Evolutionary conservation across 2,113 vertebrate genomes (phyloP).

Genomic region (Mesitornis unicolor): DNA sequence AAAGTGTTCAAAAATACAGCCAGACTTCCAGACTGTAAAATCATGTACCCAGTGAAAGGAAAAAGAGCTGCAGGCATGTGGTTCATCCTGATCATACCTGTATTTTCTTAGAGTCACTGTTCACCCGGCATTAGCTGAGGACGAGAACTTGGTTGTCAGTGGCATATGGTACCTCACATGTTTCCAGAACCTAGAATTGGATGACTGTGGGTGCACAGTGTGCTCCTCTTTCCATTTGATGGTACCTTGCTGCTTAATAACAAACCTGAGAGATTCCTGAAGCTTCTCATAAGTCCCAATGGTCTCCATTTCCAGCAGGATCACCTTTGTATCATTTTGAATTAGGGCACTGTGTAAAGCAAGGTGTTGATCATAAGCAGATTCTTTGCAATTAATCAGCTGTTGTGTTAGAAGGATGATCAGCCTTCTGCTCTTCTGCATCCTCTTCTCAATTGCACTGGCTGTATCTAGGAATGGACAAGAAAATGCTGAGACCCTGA

Average conservation of each 20-base stretch:
- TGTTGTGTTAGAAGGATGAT: slow-evolving; percentile 67
- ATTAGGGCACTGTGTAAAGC: slow-evolving; percentile 73
- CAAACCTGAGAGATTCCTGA: slow-evolving; percentile 70
- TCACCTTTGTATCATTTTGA: slow-evolving; percentile 58
- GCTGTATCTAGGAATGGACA: slow-evolving; percentile 40
- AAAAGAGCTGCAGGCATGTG: neutral
- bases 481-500: neutral
- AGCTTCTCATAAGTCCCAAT: neutral
- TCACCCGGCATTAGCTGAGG: neutral
- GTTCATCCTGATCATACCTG: neutral
- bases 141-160: neutral
- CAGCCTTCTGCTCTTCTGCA: slow-evolving; percentile 69
- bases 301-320: slow-evolving; percentile 72
- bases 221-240: slow-evolving; percentile 69
- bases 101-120: neutral
- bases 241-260: slow-evolving; percentile 71
- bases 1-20: neutral
- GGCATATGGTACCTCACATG: slow-evolving; percentile 76
- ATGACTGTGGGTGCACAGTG: neutral
- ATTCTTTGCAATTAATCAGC: slow-evolving; percentile 2
- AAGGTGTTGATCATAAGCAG: slow-evolving; percentile 68
- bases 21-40: neutral
- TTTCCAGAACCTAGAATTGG: slow-evolving; percentile 76
- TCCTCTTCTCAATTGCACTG: slow-evolving; percentile 53
- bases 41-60: neutral